These are phyloP conservation scores for Acanthosoma haemorrhoidale DNA, from an alignment of 2,888 invertebrate genomes.

Conservation along the genomic window DNA sequence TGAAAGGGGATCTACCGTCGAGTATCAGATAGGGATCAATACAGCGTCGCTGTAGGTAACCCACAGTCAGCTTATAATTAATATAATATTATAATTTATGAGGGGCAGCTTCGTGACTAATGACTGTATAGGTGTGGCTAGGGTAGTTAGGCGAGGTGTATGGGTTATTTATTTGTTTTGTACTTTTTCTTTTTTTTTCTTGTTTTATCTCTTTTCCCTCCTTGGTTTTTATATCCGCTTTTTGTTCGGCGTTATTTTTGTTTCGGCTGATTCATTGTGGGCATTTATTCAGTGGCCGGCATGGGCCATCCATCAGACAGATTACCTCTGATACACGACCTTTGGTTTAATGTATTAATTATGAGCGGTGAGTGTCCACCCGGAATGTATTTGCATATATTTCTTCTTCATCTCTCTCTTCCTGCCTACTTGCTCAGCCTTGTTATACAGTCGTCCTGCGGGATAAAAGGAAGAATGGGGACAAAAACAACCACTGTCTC, in stretches of 20 bases:
- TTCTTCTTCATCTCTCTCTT: too few species aligned
- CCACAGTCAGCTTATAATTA: not conserved
- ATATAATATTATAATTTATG: not conserved
- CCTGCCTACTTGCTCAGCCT: too few species aligned
- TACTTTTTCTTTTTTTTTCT: not conserved
- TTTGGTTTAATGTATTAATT: not conserved
- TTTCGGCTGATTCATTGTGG: not conserved
- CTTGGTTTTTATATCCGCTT: not conserved
- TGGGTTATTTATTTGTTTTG: too few species aligned
- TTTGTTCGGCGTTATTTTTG: too few species aligned
- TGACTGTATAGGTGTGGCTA: not conserved
- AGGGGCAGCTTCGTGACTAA: not conserved
- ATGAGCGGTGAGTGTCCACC: not conserved
- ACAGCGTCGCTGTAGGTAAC: not conserved
- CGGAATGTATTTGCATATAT: not conserved
- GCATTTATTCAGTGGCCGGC: not conserved
- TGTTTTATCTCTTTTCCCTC: not conserved
- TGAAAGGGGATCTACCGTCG: not conserved
- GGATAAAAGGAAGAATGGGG: too few species aligned
- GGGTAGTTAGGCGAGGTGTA: not conserved
- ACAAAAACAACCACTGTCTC: too few species aligned
- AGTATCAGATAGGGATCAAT: not conserved
- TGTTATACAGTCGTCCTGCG: too few species aligned
- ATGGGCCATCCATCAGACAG: not conserved
- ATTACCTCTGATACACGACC: not conserved